Percentiles rank a stretch among this genome's conserved stretches.
phyloP scores from a whole-genome alignment of 2,797 vertebrate genomes.

The Naso thynnoides region DNA sequence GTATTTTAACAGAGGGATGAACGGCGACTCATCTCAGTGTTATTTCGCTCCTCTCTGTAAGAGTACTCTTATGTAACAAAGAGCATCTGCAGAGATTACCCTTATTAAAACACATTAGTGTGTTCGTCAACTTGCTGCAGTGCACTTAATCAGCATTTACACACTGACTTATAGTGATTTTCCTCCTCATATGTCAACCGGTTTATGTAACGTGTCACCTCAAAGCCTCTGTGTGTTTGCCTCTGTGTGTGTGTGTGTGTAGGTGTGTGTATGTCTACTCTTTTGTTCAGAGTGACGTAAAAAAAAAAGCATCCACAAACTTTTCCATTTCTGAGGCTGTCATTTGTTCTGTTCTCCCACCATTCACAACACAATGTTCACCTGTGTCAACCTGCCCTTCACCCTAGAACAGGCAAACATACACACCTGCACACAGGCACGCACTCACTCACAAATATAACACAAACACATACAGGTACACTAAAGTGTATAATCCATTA shows the following conservation, averaged over 20 bases:
- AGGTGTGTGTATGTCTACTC: conserved; percentile 10
- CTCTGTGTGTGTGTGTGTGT: background rate
- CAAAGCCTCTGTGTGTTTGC: conserved; percentile 8
- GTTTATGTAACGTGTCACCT: conserved; percentile 42
- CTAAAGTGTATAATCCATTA: conserved; percentile 1
- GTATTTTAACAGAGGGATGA: conserved; percentile 27
- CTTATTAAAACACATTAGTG: conserved; percentile 36
- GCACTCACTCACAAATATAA: conserved; percentile 9
- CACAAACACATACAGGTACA: background rate
- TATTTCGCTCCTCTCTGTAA: conserved; percentile 11
- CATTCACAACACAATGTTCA: conserved; percentile 3
- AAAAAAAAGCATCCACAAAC: background rate
- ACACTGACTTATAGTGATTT: conserved; percentile 1
- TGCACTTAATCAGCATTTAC: conserved; percentile 35
- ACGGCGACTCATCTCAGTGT: background rate
- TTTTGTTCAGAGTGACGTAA: conserved; percentile 27
- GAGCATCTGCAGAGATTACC: conserved; percentile 19
- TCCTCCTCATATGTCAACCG: conserved; percentile 13
- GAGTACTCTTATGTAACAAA: conserved; percentile 27
- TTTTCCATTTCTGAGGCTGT: conserved; percentile 14
- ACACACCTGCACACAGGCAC: conserved; percentile 23
- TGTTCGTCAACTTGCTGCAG: conserved; percentile 22
- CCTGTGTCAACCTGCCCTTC: conserved; percentile 63
- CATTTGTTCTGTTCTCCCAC: conserved; percentile 23
- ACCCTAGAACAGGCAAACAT: conserved; percentile 13